phyloP scores from a whole-genome alignment of 37 sponge, comb jelly and placozoan species.

The Diacarnus erythraeanus region DNA sequence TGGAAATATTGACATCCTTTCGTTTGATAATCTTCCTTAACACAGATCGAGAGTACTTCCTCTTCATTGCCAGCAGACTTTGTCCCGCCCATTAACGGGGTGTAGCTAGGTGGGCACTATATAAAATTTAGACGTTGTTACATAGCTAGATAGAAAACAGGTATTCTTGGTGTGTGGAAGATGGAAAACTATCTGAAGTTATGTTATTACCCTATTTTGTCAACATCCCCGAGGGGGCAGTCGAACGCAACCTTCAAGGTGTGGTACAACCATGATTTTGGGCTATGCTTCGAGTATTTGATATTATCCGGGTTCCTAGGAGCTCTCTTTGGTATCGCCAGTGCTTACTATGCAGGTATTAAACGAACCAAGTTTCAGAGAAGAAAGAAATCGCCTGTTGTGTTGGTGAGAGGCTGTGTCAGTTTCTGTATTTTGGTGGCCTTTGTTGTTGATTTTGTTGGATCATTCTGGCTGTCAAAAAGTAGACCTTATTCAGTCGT shows the following conservation, averaged over 20 bases:
- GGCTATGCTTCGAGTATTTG: conserved; percentile 61
- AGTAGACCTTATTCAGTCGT: conserved; percentile 39
- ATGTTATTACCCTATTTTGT: conserved; percentile 31
- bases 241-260: conserved; percentile 30
- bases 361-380: conserved; percentile 18
- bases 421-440: conserved; percentile 11
- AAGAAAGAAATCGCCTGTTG: conserved; percentile 23
- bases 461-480: conserved; percentile 30
- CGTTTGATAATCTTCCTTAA: conserved; percentile 27
- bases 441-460: conserved; percentile 20
- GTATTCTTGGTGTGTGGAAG: too few relatives aligned
- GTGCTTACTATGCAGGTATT: conserved; percentile 52
- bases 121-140: background rate
- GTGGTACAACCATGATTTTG: conserved; percentile 63
- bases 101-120: background rate
- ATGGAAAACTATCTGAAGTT: conserved; percentile 31
- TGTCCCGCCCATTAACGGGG: background rate
- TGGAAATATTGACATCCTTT: conserved; percentile 23
- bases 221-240: background rate
- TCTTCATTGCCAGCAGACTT: conserved; percentile 21
- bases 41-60: conserved; percentile 24
- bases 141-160: too few relatives aligned
- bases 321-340: conserved; percentile 43
- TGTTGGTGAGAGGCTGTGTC: conserved; percentile 22
- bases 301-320: conserved; percentile 4